A percentile compares a stretch with the other conserved stretches of the same genome.
Evolutionary conservation across 2,888 invertebrate genomes (phyloP).

Genomic region (Imbricaverruca yamaguchii): DNA sequence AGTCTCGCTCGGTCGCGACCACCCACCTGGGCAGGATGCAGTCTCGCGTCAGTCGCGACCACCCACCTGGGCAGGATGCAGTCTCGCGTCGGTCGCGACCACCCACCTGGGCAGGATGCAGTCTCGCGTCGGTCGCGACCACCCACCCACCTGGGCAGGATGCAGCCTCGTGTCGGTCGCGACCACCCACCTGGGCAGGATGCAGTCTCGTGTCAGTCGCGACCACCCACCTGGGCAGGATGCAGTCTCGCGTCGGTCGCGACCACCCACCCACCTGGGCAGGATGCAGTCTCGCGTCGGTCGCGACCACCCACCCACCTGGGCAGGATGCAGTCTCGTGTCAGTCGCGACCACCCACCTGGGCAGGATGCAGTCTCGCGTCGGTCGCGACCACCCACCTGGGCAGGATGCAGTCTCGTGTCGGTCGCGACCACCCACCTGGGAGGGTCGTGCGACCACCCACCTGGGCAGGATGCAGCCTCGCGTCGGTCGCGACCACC

Average conservation of each 20-base stretch:
- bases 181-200: conserved; percentile 42
- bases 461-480: conserved; percentile 45
- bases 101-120: conserved; percentile 44
- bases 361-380: conserved; percentile 44
- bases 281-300: conserved; percentile 42
- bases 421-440: conserved; percentile 41
- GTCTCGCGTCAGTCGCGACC: conserved; percentile 40
- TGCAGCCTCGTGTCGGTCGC: too few species aligned
- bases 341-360: conserved; percentile 41
- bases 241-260: conserved; percentile 43
- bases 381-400: conserved; percentile 41
- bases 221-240: conserved; percentile 42
- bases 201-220: conserved; percentile 43
- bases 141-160: conserved; percentile 43
- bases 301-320: conserved; percentile 41
- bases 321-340: conserved; percentile 44
- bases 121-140: conserved; percentile 41
- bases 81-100: conserved; percentile 40
- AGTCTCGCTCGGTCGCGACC: too few species aligned
- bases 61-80: conserved; percentile 44
- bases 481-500: conserved; percentile 39
- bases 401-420: conserved; percentile 44
- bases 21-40: conserved; percentile 44
- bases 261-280: conserved; percentile 43
- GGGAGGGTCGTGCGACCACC: conserved; percentile 39